Base-by-base conservation (phyloP, 1,140 invertebrate genomes). In the Proctacanthus coquilletti region DNA sequence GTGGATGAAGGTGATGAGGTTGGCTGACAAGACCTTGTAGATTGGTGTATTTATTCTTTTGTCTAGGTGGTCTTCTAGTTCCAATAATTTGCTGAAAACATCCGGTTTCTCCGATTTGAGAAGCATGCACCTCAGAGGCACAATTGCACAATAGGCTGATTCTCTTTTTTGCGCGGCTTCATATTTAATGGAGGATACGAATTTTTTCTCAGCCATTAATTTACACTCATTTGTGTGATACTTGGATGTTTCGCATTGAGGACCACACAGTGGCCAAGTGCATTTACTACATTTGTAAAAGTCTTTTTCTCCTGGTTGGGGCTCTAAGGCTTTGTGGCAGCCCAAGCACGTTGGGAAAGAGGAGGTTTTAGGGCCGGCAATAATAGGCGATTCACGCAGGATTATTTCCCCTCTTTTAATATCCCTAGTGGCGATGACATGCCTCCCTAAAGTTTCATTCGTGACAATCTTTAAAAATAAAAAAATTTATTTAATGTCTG, bases 361-460 rank as follows among this genome's bases (percentile, higher is more conserved):
- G 3, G 61, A 48, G 18, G 72, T 66, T 45, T 66, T 70, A 0
- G 74, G 72, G 0, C 72, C 74, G 13, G 70, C 41, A 0, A 77
- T 52, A 3, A 75, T 52, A 0, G 77, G 75, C 27, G 64, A 58
- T 53, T 82, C 75, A 34, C 63, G 66, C 2, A 80, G 46, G 21
- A 82, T 72, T 36, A 73, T 56, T 58, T 79, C 74, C 4, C 74
- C 76, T 42, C 64, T 61, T 44, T 71, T 67, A 6, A 82, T 71
- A 46, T 77, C 71, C 42, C 74, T 64, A 0, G 67, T 70, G 4
- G 77, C 72, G 2, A 71, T 56, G 45, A 80, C 56, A 52, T 72
- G 69, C 34, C 71, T 53, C n/a, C 76, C 75, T 19, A 75, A 43
- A 3, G 56, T 49, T 11, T 64, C 53, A 34, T 66, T 66, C 38